Percentiles rank a stretch among this genome's conserved stretches.
Conservation (phyloP, 1,140 invertebrate species). For the Drosophila seguyi region DNA sequence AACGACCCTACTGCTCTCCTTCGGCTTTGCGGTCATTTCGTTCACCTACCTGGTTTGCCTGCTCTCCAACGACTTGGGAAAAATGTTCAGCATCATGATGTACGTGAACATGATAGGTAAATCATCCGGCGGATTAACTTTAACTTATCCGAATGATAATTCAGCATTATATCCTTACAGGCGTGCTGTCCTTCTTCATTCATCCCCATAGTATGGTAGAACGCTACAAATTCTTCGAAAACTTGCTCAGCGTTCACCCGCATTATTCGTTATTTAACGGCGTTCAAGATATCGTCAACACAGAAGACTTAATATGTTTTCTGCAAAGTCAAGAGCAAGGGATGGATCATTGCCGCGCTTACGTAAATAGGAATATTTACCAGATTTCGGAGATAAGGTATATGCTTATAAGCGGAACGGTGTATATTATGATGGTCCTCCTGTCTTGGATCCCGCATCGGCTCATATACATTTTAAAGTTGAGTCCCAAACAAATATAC, state of each 20-base stretch:
- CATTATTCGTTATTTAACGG: constrained; percentile 37
- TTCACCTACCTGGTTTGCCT: constrained; percentile 41
- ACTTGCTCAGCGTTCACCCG: constrained; percentile 16
- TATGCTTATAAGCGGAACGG: constrained; percentile 1
- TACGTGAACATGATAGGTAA: constrained; percentile 37
- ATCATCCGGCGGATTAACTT: not conserved
- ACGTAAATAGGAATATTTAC: accelerated
- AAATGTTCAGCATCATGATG: constrained; percentile 21
- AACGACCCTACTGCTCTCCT: not conserved
- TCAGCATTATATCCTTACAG: constrained; percentile 2
- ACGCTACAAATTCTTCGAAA: not conserved
- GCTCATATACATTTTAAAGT: constrained; percentile 23
- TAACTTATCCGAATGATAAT: not conserved
- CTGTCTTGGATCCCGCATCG: not conserved
- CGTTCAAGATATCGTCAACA: not conserved
- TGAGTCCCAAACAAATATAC: not conserved
- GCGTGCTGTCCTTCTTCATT: constrained; percentile 14
- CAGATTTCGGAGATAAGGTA: not conserved
- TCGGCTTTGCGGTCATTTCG: constrained; percentile 29
- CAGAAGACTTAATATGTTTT: no score
- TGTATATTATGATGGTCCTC: constrained; percentile 27
- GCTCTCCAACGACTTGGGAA: constrained; percentile 1
- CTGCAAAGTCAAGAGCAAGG: not conserved
- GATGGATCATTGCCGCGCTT: no score
- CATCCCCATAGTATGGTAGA: accelerated